These are phyloP conservation scores for Pituophis catenifer DNA, from an alignment of 2,113 vertebrate genomes.

Conservation along the genomic window DNA sequence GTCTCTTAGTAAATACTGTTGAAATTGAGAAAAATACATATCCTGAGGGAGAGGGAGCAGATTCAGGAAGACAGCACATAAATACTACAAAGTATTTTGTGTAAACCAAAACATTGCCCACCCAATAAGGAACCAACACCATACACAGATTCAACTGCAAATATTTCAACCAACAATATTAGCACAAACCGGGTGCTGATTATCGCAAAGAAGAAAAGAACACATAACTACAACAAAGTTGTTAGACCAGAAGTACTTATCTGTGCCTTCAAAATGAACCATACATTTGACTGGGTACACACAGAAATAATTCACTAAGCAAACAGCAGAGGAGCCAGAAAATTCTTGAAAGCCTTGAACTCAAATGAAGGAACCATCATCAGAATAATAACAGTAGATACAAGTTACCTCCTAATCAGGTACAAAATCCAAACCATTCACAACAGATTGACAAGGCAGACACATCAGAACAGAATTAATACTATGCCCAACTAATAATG, in stretches of 20 bases:
- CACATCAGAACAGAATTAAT: background rate
- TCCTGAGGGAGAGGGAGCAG: background rate
- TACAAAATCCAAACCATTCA: background rate
- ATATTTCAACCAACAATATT: background rate
- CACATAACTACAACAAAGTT: background rate
- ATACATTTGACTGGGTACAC: background rate
- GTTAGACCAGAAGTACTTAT: background rate
- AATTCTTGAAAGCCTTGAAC: background rate
- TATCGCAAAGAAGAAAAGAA: background rate
- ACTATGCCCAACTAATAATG: background rate
- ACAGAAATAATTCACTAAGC: background rate
- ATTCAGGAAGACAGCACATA: background rate
- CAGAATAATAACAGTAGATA: background rate
- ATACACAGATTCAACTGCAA: background rate
- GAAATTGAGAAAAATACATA: background rate
- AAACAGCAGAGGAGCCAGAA: background rate
- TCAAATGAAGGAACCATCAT: background rate
- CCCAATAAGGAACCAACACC: background rate
- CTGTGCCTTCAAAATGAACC: background rate
- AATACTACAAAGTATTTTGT: background rate
- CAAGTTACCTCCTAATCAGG: background rate
- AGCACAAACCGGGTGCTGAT: background rate
- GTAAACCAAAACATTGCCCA: background rate
- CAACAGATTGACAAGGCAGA: background rate
- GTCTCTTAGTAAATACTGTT: background rate